Base-by-base conservation (phyloP, 1,140 invertebrate species). In the Archegozetes longisetosus region DNA sequence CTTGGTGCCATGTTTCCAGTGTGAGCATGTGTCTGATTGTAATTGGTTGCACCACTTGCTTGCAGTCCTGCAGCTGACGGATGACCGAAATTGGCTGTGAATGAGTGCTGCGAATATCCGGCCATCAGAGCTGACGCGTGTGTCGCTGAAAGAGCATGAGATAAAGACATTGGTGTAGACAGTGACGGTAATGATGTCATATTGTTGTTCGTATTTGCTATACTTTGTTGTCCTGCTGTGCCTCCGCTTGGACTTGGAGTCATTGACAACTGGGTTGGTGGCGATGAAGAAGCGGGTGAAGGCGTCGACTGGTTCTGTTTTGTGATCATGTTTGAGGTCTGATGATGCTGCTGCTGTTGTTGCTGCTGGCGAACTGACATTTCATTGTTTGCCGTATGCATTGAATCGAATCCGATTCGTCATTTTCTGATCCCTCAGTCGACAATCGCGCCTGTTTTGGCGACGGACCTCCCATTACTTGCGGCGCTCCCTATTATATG, bases 1-100 rank as follows among this genome's bases (percentile, higher is more conserved):
- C 14, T 17, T 13, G 59, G 27, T 22, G 59, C 17, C 28, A 60
- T 20, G 24, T 61, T 55, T 47, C 58, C 24, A n/a, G n/a, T n/a
- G n/a, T n/a, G n/a, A n/a, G n/a, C n/a, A 20, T 61, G 59, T 6
- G 40, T 23, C 27, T 61, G 59, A 14, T 54, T 24, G 13, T 49
- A 52, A 27, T 52, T 52, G 50, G 50, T 52, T 4, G 50, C 50
- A n/a, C n/a, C n/a, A n/a, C n/a, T n/a, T n/a, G n/a, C n/a, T n/a
- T n/a, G n/a, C 23, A 52, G 6, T 9, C 23, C 50, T 24, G 50
- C 17, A 40, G 32, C 32, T 40, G 32, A 40, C 17, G 32, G 32
- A 40, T 40, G 32, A 40, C 6, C 32, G 32, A 40, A 40, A 40
- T 40, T 40, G 6, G 32, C 32, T 6, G 6, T 40, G 17, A 40